These are phyloP conservation scores for Zaprionus gabonicus DNA, from an alignment of 1,140 invertebrate genomes.

Conservation along the genomic window DNA sequence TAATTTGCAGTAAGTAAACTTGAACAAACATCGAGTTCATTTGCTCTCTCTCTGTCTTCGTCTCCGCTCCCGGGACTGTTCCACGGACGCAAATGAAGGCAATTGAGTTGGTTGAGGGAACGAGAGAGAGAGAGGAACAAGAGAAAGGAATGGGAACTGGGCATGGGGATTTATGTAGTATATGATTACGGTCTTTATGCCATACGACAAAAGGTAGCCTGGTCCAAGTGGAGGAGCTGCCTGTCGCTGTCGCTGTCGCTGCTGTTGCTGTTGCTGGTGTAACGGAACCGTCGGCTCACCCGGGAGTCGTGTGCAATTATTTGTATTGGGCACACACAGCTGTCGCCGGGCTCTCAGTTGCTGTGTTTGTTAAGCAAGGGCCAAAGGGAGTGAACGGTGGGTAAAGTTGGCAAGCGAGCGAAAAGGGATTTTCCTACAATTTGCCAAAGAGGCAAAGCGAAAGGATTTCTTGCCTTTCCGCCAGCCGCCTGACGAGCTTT, in stretches of 20 bases:
- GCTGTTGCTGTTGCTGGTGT: slow-evolving; percentile 22
- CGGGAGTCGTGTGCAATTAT: slow-evolving; percentile 72
- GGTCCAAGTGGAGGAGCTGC: slow-evolving; percentile 14
- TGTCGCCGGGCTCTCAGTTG: slow-evolving; percentile 35
- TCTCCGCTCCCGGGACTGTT: neutral
- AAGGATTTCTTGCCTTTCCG: slow-evolving; percentile 61
- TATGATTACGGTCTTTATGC: slow-evolving; percentile 55
- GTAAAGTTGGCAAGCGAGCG: slow-evolving; percentile 61
- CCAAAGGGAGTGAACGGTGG: neutral
- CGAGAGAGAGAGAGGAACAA: slow-evolving; percentile 11
- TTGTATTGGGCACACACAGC: slow-evolving; percentile 63
- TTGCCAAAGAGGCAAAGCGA: slow-evolving; percentile 74
- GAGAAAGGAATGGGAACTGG: neutral
- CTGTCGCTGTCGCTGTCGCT: neutral
- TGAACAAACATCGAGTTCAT: slow-evolving; percentile 6
- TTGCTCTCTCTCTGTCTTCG: neutral
- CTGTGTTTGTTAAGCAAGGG: slow-evolving; percentile 6
- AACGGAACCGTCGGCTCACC: slow-evolving; percentile 30
- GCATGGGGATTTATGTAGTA: slow-evolving; percentile 20
- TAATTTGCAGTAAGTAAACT: slow-evolving; percentile 5
- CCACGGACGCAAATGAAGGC: slow-evolving; percentile 44
- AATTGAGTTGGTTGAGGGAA: slow-evolving; percentile 42
- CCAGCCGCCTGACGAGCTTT: slow-evolving; percentile 14
- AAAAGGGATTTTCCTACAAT: slow-evolving; percentile 78
- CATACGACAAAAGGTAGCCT: slow-evolving; percentile 37